These are phyloP conservation scores for Pagetopsis macropterus DNA, from an alignment of 2,797 vertebrate genomes.

Conservation along the genomic window DNA sequence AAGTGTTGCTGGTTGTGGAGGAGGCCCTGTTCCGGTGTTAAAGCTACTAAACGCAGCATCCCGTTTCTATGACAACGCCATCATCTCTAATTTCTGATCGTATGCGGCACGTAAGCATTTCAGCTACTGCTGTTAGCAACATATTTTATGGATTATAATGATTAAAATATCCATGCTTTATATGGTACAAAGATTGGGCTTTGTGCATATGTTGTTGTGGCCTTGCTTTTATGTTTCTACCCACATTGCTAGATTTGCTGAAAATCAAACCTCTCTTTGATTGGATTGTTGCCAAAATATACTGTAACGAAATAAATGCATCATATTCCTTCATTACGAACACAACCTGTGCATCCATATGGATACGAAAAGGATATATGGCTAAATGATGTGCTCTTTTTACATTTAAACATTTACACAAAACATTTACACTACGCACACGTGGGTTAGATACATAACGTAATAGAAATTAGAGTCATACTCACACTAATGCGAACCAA, in stretches of 20 bases:
- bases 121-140: constrained; percentile 25
- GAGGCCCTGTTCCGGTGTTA: constrained; percentile 49
- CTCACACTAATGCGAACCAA: constrained; percentile 95
- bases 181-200: background rate
- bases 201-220: background rate
- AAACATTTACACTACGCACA: constrained; percentile 7
- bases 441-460: constrained; percentile 8
- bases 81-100: constrained; percentile 49
- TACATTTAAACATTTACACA: no score
- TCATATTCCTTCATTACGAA: constrained; percentile 17
- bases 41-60: constrained; percentile 67
- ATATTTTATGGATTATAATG: background rate
- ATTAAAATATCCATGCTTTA: background rate
- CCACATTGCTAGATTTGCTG: background rate
- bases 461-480: constrained; percentile 58
- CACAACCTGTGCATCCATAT: background rate
- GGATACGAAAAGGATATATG: background rate
- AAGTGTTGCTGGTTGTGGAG: constrained; percentile 12
- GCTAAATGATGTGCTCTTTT: background rate
- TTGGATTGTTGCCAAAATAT: constrained; percentile 3
- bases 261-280: constrained; percentile 6
- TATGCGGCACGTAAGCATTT: constrained; percentile 23
- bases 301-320: background rate
- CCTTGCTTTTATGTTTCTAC: constrained; percentile 13
- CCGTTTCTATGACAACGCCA: constrained; percentile 84